phyloP scores from a whole-genome alignment of 23 tunicate genomes.

The Ciona savignyi region DNA sequence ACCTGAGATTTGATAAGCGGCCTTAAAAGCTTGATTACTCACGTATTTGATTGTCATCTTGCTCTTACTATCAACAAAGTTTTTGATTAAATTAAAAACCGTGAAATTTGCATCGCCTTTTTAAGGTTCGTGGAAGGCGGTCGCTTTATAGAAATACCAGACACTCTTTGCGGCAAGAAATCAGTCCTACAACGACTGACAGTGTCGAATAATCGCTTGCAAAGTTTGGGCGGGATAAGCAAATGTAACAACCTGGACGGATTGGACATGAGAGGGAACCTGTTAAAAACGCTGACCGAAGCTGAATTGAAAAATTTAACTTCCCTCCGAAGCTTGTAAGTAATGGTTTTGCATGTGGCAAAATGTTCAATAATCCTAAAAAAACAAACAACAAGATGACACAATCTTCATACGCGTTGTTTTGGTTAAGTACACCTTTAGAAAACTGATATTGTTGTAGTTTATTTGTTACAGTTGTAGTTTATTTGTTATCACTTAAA shows the following conservation, averaged over 20 bases:
- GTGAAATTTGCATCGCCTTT: too few species aligned
- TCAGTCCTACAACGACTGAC: conserved; percentile 10
- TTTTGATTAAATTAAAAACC: neutral
- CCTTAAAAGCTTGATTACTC: neutral
- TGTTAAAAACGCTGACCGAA: neutral
- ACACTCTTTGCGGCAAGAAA: conserved; percentile 17
- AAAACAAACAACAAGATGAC: neutral
- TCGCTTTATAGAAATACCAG: conserved; percentile 26
- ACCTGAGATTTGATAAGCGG: neutral
- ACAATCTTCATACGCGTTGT: neutral
- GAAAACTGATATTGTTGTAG: neutral
- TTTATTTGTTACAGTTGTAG: neutral
- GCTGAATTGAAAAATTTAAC: conserved; percentile 35
- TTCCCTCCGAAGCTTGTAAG: conserved; percentile 44
- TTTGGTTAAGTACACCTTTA: neutral
- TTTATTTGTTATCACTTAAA: neutral
- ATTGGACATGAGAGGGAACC: conserved; percentile 36
- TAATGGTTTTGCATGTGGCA: too few species aligned
- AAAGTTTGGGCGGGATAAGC: conserved; percentile 24
- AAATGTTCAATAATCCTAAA: too few species aligned
- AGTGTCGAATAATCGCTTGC: conserved; percentile 24
- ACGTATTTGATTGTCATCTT: neutral
- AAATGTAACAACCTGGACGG: conserved; percentile 23
- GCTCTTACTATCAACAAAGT: neutral
- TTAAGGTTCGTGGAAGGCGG: conserved; percentile 62